These are phyloP conservation scores for Andricus quercusramuli DNA, from an alignment of 2,888 invertebrate species.

Conservation along the genomic window DNA sequence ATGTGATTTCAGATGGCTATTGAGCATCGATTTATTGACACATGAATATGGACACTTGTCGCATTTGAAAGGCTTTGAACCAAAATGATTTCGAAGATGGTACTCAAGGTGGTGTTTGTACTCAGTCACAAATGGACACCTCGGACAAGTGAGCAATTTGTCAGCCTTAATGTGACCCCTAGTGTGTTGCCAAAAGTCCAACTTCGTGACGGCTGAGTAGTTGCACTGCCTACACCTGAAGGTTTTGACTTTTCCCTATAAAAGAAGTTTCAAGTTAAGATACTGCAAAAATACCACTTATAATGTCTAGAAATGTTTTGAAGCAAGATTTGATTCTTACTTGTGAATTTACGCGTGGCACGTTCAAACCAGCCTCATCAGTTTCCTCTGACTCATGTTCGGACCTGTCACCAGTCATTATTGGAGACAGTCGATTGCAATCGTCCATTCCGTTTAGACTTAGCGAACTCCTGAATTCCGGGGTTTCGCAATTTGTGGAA, in stretches of 20 bases:
- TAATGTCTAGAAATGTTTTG: too few species aligned
- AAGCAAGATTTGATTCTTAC: not conserved
- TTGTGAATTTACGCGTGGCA: conserved; percentile 84
- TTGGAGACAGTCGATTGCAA: not conserved
- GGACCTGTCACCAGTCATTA: conserved; percentile 44
- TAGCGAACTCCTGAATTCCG: not conserved
- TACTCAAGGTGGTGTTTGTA: conserved; percentile 99
- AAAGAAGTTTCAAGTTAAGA: not conserved
- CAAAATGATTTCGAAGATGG: conserved; percentile 96
- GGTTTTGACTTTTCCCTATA: conserved; percentile 90
- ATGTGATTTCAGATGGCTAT: conserved; percentile 98
- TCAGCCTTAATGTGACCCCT: conserved; percentile 95
- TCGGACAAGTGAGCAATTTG: conserved; percentile 92
- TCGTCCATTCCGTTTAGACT: not conserved
- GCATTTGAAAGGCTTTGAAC: conserved; percentile 97
- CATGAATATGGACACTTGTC: conserved; percentile 93
- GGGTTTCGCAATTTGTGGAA: not conserved
- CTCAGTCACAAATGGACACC: conserved; percentile 98
- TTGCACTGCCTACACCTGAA: conserved; percentile 96
- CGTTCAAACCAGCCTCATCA: conserved; percentile 82
- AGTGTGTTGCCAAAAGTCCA: conserved; percentile 96
- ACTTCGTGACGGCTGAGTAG: conserved; percentile 90
- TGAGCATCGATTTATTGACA: conserved; percentile 99
- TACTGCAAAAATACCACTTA: not conserved
- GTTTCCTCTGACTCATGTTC: conserved; percentile 70